Evolutionary conservation across 2,888 invertebrate species (phyloP).

Genomic region (Pseudoips prasinana): DNA sequence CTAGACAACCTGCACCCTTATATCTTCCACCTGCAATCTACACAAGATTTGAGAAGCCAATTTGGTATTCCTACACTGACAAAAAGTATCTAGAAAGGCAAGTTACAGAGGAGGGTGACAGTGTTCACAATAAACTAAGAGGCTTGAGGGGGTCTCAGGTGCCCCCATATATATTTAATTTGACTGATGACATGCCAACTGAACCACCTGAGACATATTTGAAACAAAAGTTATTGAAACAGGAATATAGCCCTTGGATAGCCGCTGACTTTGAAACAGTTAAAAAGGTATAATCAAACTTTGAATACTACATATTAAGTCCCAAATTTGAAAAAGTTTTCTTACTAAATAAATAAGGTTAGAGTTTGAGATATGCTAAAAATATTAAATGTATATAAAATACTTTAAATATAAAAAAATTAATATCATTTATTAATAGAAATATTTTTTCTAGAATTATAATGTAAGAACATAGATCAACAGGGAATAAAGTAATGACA

Average conservation of each 20-base stretch:
- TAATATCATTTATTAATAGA: no score
- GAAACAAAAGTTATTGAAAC: constrained; percentile 75
- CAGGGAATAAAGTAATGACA: no score
- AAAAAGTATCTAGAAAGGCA: constrained; percentile 47
- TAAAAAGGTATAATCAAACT: constrained; percentile 55
- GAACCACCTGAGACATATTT: constrained; percentile 82
- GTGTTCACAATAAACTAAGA: constrained; percentile 53
- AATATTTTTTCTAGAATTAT: no score
- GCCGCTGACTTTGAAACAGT: constrained; percentile 67
- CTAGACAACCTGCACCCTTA: constrained; percentile 73
- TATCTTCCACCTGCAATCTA: constrained; percentile 90
- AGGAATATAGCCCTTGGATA: constrained; percentile 60
- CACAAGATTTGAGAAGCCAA: constrained; percentile 87
- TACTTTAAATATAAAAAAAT: no score
- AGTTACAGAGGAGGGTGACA: constrained; percentile 45
- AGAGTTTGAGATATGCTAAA: no score
- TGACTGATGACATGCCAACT: constrained; percentile 83
- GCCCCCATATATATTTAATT: constrained; percentile 83
- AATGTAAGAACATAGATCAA: no score
- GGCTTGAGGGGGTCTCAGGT: constrained; percentile 68
- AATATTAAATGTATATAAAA: no score
- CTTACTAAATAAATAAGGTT: no score
- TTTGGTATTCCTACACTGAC: constrained; percentile 60
- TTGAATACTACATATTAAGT: no score
- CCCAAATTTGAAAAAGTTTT: no score